Evolutionary conservation across 1,140 invertebrate species (phyloP).

Genomic region (Lethrus apterus): DNA sequence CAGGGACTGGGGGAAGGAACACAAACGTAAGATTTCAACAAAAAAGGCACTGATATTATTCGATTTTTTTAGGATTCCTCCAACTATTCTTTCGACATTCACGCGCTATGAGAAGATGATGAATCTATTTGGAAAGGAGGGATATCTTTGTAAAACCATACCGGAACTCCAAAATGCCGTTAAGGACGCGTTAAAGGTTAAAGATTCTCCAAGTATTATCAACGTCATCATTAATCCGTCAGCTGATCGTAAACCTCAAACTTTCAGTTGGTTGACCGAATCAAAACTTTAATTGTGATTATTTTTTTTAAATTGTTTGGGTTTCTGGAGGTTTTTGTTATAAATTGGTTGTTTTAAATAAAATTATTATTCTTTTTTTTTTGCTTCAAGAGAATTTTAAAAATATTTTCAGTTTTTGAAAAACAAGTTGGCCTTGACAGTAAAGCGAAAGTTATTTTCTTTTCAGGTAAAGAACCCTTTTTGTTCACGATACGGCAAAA

Average conservation of each 20-base stretch:
- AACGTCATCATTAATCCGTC: conserved; percentile 85
- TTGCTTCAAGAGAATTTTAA: too few species aligned
- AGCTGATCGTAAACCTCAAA: conserved; percentile 84
- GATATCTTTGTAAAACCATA: conserved; percentile 71
- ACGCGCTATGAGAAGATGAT: conserved; percentile 86
- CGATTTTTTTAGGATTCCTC: conserved; percentile 63
- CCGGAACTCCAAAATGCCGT: conserved; percentile 67
- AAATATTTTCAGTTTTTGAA: too few species aligned
- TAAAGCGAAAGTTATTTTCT: too few species aligned
- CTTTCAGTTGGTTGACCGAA: conserved; percentile 85
- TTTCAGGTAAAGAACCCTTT: too few species aligned
- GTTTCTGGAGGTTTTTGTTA: not conserved
- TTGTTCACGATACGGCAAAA: too few species aligned
- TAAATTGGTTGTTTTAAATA: not conserved
- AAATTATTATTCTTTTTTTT: too few species aligned
- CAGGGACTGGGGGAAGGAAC: conserved; percentile 55
- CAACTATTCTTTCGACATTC: conserved; percentile 66
- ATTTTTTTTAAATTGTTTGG: conserved; percentile 5
- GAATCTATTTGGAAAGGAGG: conserved; percentile 72
- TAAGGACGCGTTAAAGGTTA: conserved; percentile 55
- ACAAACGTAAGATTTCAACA: conserved; percentile 47
- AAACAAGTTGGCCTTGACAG: too few species aligned
- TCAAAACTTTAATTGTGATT: conserved; percentile 65
- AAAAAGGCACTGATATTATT: not conserved
- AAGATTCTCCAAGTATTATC: conserved; percentile 73